Conservation (phyloP, 1,140 invertebrate genomes). For the Apocrypta bakeri region DNA sequence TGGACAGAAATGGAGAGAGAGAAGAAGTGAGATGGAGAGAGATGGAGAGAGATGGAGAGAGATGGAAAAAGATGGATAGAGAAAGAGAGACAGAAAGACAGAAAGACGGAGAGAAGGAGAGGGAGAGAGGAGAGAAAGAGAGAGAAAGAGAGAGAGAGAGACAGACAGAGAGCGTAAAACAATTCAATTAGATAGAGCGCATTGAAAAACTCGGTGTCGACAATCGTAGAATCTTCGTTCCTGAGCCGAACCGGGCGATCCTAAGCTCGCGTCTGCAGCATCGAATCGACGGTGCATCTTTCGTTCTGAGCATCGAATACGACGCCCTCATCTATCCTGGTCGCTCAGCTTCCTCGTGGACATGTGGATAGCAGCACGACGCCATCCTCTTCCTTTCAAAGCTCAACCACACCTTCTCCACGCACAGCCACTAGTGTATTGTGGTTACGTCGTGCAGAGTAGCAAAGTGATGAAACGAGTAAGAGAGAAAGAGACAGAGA, state of each 20-base stretch:
- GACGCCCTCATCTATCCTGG: neutral
- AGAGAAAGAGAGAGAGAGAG: neutral
- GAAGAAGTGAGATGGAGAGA: neutral
- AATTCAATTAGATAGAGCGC: neutral
- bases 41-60: neutral
- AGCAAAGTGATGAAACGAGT: neutral
- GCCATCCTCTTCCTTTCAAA: conserved; percentile 1
- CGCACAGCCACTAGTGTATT: neutral
- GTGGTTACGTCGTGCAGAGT: too few relatives aligned
- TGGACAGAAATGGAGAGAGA: too few relatives aligned
- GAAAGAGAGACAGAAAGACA: neutral
- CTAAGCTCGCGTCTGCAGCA: conserved; percentile 9
- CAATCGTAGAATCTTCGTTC: too few relatives aligned
- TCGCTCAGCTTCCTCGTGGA: conserved; percentile 13
- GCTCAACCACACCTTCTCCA: neutral
- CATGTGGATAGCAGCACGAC: conserved; percentile 39
- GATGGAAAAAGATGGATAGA: neutral
- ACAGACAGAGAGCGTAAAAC: neutral
- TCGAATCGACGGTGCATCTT: conserved; percentile 4
- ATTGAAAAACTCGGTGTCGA: neutral
- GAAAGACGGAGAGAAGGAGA: neutral
- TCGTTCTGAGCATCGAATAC: neutral
- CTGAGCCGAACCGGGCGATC: conserved; percentile 11
- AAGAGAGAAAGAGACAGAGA: neutral
- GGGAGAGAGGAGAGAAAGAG: neutral